These are phyloP conservation scores for Vultur gryphus DNA, from an alignment of 2,797 vertebrate genomes.

Conservation along the genomic window DNA sequence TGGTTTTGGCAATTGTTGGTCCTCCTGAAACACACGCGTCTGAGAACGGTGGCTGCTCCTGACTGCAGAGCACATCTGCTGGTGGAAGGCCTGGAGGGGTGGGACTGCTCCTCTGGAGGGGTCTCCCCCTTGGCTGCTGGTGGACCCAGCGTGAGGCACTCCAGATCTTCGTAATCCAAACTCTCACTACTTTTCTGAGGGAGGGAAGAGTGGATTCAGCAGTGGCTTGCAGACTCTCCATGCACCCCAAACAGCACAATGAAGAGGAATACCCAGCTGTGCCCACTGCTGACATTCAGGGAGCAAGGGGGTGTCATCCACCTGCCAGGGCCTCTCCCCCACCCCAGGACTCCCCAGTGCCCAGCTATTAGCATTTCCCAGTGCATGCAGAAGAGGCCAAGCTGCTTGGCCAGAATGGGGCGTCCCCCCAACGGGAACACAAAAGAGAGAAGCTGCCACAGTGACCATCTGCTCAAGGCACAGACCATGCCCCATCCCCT, in stretches of 20 bases:
- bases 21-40: conserved; percentile 4
- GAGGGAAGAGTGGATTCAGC: neutral
- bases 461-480: neutral
- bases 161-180: conserved; percentile 65
- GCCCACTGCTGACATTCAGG: neutral
- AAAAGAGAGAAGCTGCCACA: neutral
- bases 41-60: conserved; percentile 1
- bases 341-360: neutral
- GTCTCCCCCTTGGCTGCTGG: neutral
- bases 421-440: neutral
- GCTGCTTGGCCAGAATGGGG: neutral
- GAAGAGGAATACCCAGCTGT: neutral
- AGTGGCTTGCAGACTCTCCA: neutral
- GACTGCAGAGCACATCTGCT: neutral
- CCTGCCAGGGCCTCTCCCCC: neutral
- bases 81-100: neutral
- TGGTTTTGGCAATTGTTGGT: neutral
- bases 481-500: neutral
- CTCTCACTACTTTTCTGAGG: conserved; percentile 58
- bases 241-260: neutral
- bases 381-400: neutral
- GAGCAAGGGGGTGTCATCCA: rapidly evolving
- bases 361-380: neutral
- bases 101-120: neutral
- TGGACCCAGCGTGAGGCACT: neutral